Conservation (phyloP, 23 tunicate genomes). For the Trididemnum clinides region DNA sequence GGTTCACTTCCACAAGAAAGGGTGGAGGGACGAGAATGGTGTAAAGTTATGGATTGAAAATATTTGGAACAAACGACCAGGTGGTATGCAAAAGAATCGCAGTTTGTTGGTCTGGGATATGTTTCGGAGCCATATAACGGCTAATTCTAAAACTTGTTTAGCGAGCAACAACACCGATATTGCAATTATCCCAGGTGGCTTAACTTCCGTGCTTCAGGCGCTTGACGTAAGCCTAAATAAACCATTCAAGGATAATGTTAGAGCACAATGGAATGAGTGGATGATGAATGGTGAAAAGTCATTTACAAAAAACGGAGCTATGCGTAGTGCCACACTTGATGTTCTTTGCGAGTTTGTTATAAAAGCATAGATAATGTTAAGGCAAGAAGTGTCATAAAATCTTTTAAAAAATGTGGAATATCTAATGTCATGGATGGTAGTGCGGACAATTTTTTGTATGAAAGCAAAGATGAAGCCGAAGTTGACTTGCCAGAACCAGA, state of each 20-base stretch:
- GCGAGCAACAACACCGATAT: neutral
- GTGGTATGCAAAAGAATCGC: neutral
- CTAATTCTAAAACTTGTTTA: neutral
- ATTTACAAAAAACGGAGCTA: neutral
- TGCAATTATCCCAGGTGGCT: slow-evolving; percentile 36
- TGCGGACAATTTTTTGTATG: neutral
- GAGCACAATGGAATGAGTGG: neutral
- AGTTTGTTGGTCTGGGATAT: slow-evolving; percentile 20
- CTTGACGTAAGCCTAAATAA: slow-evolving; percentile 33
- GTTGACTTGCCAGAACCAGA: neutral
- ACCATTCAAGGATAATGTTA: slow-evolving; percentile 17
- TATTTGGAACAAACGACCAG: neutral
- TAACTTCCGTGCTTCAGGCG: neutral
- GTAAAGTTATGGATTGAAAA: neutral
- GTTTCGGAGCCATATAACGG: slow-evolving; percentile 11
- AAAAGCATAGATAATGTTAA: neutral
- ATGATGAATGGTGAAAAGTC: slow-evolving; percentile 7
- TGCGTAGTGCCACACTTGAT: neutral
- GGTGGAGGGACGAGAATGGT: slow-evolving; percentile 8
- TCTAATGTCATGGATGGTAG: neutral
- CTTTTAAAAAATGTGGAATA: slow-evolving; percentile 16
- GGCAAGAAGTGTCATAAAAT: neutral
- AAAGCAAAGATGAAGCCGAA: neutral
- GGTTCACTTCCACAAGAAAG: neutral
- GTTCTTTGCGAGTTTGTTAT: neutral